Percentiles rank a stretch among this genome's conserved stretches.
phyloP scores from a whole-genome alignment of 2,888 invertebrate species.

The Dicycla oo region DNA sequence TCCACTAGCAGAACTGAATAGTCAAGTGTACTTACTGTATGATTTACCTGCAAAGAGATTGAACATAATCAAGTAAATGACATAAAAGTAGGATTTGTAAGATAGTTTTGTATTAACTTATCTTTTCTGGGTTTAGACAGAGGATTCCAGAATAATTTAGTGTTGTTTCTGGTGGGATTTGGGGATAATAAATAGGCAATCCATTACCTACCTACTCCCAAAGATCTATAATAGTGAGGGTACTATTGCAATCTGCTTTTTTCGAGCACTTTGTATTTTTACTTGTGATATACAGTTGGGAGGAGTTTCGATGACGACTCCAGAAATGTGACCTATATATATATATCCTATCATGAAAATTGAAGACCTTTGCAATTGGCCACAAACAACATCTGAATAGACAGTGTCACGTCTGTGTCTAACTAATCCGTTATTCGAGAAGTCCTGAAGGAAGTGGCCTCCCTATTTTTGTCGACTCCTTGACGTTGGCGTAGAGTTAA shows the following conservation, averaged over 20 bases:
- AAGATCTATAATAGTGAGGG: neutral
- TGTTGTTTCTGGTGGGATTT: neutral
- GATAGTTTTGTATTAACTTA: neutral
- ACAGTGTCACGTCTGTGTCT: slow-evolving; percentile 49
- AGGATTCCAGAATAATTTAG: neutral
- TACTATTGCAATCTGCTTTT: neutral
- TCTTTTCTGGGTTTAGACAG: neutral
- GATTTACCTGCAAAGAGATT: slow-evolving; percentile 59
- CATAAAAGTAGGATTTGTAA: slow-evolving; percentile 19
- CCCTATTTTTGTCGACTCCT: slow-evolving; percentile 71
- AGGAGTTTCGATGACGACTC: slow-evolving; percentile 7
- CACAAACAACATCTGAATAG: neutral
- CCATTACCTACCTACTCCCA: neutral
- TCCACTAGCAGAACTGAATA: slow-evolving; percentile 53
- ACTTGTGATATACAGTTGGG: neutral
- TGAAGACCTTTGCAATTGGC: slow-evolving; percentile 12
- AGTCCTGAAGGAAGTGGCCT: slow-evolving; percentile 69
- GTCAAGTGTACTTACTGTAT: slow-evolving; percentile 59
- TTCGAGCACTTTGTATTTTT: neutral
- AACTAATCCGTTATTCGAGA: slow-evolving; percentile 59
- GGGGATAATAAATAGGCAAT: slow-evolving; percentile 7
- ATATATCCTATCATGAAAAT: slow-evolving; percentile 9
- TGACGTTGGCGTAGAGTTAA: slow-evolving; percentile 77
- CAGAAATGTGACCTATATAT: neutral
- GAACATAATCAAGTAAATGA: slow-evolving; percentile 48